phyloP scores from a whole-genome alignment of 1,140 invertebrate genomes.

The Pseudachorutes palmiensis region DNA sequence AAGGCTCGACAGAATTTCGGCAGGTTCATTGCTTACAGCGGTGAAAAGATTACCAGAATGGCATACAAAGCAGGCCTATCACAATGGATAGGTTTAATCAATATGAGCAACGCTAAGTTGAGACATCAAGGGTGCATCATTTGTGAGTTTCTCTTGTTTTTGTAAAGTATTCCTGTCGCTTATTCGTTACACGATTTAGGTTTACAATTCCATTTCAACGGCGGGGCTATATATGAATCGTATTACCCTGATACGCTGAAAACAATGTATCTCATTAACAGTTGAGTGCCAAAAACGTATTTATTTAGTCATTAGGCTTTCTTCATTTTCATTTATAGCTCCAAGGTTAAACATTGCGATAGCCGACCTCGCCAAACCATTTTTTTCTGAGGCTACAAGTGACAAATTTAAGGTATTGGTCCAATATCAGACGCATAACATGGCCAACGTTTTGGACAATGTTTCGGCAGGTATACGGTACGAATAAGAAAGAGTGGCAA shows the following conservation, averaged over 20 bases:
- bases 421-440: too few relatives aligned
- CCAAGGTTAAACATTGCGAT: too few relatives aligned
- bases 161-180: too few relatives aligned
- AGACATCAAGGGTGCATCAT: background rate
- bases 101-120: background rate
- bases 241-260: background rate
- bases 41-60: background rate
- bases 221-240: background rate
- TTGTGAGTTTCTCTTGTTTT: background rate
- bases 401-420: too few relatives aligned
- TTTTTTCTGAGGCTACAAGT: too few relatives aligned
- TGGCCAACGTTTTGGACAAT: too few relatives aligned
- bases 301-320: too few relatives aligned
- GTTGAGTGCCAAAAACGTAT: too few relatives aligned
- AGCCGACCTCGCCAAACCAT: too few relatives aligned
- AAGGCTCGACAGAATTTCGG: background rate
- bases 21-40: background rate
- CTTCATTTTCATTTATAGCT: too few relatives aligned
- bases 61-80: background rate
- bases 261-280: background rate
- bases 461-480: too few relatives aligned
- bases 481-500: background rate
- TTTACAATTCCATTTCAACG: background rate
- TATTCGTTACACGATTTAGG: too few relatives aligned
- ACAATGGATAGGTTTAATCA: background rate